phyloP scores from a whole-genome alignment of 2,113 vertebrate species.

The Oreochromis aureus region DNA sequence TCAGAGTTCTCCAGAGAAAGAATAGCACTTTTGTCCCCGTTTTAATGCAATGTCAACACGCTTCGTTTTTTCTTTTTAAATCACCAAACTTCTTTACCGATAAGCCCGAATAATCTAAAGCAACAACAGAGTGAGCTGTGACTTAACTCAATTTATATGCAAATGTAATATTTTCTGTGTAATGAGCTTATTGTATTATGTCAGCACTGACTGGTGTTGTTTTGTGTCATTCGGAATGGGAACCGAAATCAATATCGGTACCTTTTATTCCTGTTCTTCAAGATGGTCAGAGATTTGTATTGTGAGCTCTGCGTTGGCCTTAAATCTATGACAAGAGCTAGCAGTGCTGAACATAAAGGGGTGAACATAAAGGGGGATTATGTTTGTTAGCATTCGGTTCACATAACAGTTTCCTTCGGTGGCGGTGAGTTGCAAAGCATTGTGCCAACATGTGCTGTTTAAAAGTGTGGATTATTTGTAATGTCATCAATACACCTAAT shows the following conservation, averaged over 20 bases:
- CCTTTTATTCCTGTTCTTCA: slow-evolving; percentile 32
- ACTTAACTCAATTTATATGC: slow-evolving; percentile 75
- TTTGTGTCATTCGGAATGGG: slow-evolving; percentile 42
- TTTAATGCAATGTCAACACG: slow-evolving; percentile 41
- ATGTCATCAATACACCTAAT: not conserved
- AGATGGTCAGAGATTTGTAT: slow-evolving; percentile 15
- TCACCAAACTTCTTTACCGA: slow-evolving; percentile 37
- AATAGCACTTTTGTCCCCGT: slow-evolving; percentile 16
- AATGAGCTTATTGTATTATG: slow-evolving; percentile 67
- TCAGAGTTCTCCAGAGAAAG: not conserved
- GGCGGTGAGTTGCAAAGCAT: not conserved
- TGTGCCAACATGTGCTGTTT: not conserved
- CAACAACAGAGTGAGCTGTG: slow-evolving; percentile 35
- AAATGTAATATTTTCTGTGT: slow-evolving; percentile 68
- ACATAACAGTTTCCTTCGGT: not conserved
- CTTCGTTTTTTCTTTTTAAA: slow-evolving; percentile 24
- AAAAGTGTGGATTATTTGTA: not conserved
- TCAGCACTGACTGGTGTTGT: slow-evolving; percentile 43
- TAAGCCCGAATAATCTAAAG: slow-evolving; percentile 56
- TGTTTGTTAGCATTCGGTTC: not conserved
- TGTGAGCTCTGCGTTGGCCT: not conserved
- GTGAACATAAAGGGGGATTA: not conserved
- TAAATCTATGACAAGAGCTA: not conserved
- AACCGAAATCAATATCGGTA: slow-evolving; percentile 24
- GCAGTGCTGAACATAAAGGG: not conserved